Evolutionary conservation across 2,888 invertebrate species (phyloP), one percentile per base, ranked within the genome.

Genomic region (Laspeyria flexula): DNA sequence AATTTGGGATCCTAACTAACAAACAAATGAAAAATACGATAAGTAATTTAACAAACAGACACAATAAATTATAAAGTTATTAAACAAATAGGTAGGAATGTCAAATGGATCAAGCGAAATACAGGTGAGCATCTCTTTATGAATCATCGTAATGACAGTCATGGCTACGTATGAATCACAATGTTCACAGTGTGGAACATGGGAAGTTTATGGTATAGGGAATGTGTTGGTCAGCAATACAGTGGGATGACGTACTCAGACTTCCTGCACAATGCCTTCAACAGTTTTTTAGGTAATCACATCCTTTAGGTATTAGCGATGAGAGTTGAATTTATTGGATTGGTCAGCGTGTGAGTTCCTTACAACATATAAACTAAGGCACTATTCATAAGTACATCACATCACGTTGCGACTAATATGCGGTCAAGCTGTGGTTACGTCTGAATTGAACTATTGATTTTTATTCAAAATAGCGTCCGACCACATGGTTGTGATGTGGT

Each of bases 171-270:
- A 63, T 69, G 68, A 64, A 56, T 81, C 77, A 81, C 60, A 42
- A 52, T 74, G 75, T 73, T 73, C 73, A 71, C 58, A 47, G 70
- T 73, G 71, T 68, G 67, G 70, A 65, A 66, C 69, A 81, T 75
- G 77, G 77, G 76, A 77, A 79, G 68, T 73, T 60, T 58, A 65
- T 64, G 68, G 70, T 67, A 56, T 41, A 54, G 56, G 66, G 77
- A 75, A 74, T 75, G 65, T 57, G 65, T 52, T 57, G 53, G 59
- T 71, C 63, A 63, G 70, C 70, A 42, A 43, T 53, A 54, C 33
- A 37, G 37, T 46, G 31, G 43, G 0, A 61, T 67, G 70, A 69
- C 63, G 70, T 55, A 62, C 33, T 33, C 21, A 47, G 38, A 42
- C 38, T 53, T 55, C 49, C 59, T 54, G 45, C 29, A 41, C 15